Conservation (phyloP, 2,113 vertebrate genomes). For the Phrynosoma blainvillii region DNA sequence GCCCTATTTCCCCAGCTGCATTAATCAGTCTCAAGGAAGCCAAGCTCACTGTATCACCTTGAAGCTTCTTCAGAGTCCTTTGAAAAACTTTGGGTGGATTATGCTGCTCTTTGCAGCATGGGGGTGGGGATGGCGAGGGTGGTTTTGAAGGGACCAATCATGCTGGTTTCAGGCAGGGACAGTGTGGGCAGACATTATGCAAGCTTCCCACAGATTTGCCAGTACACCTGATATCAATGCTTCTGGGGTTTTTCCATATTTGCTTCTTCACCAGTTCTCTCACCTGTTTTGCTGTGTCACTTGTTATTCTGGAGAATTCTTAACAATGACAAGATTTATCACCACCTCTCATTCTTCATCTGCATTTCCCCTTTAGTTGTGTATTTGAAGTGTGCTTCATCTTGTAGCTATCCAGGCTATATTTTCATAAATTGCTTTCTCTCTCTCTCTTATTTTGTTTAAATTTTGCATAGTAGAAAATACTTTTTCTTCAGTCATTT, state of each 20-base stretch:
- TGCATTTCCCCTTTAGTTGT: neutral
- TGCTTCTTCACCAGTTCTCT: neutral
- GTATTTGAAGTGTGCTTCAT: neutral
- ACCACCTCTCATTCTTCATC: neutral
- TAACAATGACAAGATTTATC: neutral
- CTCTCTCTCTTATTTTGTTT: neutral
- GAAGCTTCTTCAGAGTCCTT: conserved; percentile 51
- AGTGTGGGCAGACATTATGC: conserved; percentile 69
- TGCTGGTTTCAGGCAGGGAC: conserved; percentile 65
- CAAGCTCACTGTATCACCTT: conserved; percentile 51
- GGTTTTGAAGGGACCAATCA: conserved; percentile 52
- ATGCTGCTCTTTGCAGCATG: conserved; percentile 42
- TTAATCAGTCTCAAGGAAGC: conserved; percentile 50
- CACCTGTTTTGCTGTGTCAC: neutral
- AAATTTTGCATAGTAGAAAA: neutral
- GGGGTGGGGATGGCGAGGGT: neutral
- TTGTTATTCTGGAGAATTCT: neutral
- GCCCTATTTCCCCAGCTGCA: conserved; percentile 46
- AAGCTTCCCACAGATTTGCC: conserved; percentile 66
- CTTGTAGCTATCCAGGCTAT: neutral
- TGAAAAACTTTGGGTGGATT: conserved; percentile 51
- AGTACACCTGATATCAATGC: neutral
- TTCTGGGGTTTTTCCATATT: neutral
- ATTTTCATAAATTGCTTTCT: neutral
- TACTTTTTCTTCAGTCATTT: neutral